Percentiles rank a stretch among this genome's conserved stretches.
Evolutionary conservation across 2,113 vertebrate species (phyloP).

Genomic region (Pelodiscus sinensis): DNA sequence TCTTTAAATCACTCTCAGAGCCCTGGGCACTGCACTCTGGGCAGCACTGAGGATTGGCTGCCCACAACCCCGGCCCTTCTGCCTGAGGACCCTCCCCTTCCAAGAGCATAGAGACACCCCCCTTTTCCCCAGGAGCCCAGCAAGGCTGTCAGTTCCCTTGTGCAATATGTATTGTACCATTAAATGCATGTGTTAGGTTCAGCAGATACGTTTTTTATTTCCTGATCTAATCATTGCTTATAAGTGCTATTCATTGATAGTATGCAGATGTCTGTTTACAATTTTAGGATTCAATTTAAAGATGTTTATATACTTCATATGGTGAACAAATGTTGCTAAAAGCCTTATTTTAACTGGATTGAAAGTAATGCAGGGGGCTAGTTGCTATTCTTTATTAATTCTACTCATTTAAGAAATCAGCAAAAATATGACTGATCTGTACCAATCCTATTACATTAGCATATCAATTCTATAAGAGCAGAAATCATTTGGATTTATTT

Average conservation of each 20-base stretch:
- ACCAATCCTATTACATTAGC: neutral
- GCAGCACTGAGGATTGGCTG: no score
- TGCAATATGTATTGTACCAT: no score
- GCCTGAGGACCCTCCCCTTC: no score
- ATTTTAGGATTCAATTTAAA: neutral
- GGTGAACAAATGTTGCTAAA: neutral
- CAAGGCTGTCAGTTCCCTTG: no score
- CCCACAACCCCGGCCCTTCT: no score
- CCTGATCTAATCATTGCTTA: no score
- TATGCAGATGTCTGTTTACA: neutral
- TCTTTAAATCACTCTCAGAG: no score
- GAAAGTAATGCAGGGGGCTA: neutral
- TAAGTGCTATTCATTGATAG: neutral
- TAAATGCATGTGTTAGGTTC: no score
- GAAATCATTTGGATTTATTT: neutral
- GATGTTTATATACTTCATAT: neutral
- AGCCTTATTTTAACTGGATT: neutral
- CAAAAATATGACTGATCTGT: neutral
- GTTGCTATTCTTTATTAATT: neutral
- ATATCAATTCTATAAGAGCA: neutral
- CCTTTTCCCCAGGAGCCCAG: no score
- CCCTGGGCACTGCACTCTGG: no score
- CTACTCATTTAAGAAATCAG: neutral
- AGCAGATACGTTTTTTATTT: no score
- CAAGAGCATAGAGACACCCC: no score